Percentiles rank a stretch among this genome's conserved stretches.
These are phyloP conservation scores for Rhizomys pruinosus DNA, from an alignment of 2,113 vertebrate genomes.

Conservation along the genomic window DNA sequence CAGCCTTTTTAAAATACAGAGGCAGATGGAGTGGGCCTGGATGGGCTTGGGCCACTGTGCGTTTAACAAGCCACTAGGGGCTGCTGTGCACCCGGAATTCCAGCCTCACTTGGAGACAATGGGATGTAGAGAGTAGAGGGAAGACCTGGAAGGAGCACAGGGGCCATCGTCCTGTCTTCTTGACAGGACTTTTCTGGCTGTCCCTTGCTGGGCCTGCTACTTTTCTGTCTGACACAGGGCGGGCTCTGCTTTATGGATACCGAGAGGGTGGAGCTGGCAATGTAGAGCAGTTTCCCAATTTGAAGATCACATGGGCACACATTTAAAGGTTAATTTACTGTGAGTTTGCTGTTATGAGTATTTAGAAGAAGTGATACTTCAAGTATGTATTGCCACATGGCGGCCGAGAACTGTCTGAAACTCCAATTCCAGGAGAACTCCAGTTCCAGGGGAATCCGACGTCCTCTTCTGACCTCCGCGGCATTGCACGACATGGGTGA, in stretches of 20 bases:
- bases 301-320: neutral
- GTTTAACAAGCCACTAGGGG: neutral
- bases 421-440: too few species aligned
- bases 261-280: neutral
- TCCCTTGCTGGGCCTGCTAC: too few species aligned
- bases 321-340: neutral
- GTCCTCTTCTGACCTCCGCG: too few species aligned
- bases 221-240: neutral
- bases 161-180: neutral
- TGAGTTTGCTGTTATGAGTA: constrained; percentile 1
- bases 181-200: neutral
- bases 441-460: too few species aligned
- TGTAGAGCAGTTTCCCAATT: neutral
- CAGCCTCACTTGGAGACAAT: neutral
- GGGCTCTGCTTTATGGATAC: neutral
- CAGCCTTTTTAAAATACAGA: neutral
- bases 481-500: too few species aligned
- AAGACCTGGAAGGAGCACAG: neutral
- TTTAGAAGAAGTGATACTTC: neutral
- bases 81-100: neutral
- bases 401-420: too few species aligned
- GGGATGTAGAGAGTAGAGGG: neutral
- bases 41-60: neutral
- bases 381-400: too few species aligned
- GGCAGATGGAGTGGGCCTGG: neutral